Base-by-base conservation (phyloP, 2,888 invertebrate genomes). In the Girardia tigrina region DNA sequence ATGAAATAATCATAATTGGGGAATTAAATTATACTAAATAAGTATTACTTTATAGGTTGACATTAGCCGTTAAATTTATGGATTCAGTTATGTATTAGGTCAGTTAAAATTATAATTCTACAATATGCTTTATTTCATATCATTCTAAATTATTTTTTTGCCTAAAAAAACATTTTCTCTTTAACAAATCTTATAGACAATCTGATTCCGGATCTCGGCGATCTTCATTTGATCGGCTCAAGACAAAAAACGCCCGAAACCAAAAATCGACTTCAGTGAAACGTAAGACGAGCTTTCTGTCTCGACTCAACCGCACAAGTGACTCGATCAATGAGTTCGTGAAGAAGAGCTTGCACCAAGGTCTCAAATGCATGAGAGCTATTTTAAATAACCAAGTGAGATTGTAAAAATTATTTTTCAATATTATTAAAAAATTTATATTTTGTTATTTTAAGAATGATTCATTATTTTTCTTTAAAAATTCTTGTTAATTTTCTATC, bases 301-400 rank as follows among this genome's bases (percentile, higher is more conserved):
- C 56, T 6, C n/a, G 23, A 56, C 23, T 56, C 56, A n/a, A 56
- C 20, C n/a, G n/a, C 4, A 12, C 4, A 2, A 56, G 23, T 6
- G 56, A 56, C 23, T 56, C 56, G n/a, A 69, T 69, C 8, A 74
- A 56, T 42, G 74, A 74, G 26, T 42, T 69, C 1, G 56, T 74
- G 28, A 74, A 74, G 26, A 69, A 74, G 16, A 74, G 74, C 27
- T 69, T 74, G 6, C 74, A 74, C 20, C 74, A 56, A n/a, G 74
- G 74, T 26, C 56, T 74, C 1, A 74, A 74, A 56, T 74, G 74
- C 28, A 56, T 74, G 27, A 42, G 74, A 56, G 74, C 74, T 6
- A 74, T 74, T 26, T 69, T 74, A 26, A 74, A 74, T 36, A 74
- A 74, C 69, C 74, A 74, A 36, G 74, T 74, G 36, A 26, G 36